Base-by-base conservation (phyloP, 2,888 invertebrate species). In the Chamaedrilus cognettii region DNA sequence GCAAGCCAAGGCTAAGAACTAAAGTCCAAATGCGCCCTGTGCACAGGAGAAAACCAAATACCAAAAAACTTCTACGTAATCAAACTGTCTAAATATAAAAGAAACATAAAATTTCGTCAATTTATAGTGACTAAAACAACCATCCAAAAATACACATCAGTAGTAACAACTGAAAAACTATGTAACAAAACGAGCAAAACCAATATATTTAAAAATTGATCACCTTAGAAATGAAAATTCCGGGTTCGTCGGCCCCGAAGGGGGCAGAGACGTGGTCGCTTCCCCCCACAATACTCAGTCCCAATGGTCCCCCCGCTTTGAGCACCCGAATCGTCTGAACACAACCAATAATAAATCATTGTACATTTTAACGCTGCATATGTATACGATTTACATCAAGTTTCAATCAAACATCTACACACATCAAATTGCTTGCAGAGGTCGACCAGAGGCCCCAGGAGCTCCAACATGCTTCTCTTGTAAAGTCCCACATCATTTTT, bases 221-320 rank as follows among this genome's bases (percentile, higher is more conserved):
- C n/a, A 86, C 85, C 85, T 97, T 97, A 72, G 98, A 98, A 82
- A 99, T 93, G 86, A 98, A 99, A 80, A 98, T 94, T 77, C 98
- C 99, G 31, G 96, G 96, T 80, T 95, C 92, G 77, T 92, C 91
- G 65, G 90, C 88, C 75, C 98, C 98, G 82, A 99, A 97, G n/a
- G 99, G 98, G 77, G 94, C 94, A 84, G 96, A 96, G 60, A 95
- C 94, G 86, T 98, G 97, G 86, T 99, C 98, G 26, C 91, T 92
- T 59, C 99, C 99, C 59, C 99, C 98, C 78, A 99, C 98, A 80
- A 99, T 97, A 86, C 97, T 97, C 85, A 99, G 93, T 68, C 99
- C 99, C 73, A 99, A 88, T 2, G 96, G 95, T 70, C 94, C 94
- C 70, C 92, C 92, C 83, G 92, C 93, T 85, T 96, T 96, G 73